Evolutionary conservation across 2,888 invertebrate species (phyloP), one percentile per base, ranked within the genome.

Genomic region (Oscheius myriophilus): DNA sequence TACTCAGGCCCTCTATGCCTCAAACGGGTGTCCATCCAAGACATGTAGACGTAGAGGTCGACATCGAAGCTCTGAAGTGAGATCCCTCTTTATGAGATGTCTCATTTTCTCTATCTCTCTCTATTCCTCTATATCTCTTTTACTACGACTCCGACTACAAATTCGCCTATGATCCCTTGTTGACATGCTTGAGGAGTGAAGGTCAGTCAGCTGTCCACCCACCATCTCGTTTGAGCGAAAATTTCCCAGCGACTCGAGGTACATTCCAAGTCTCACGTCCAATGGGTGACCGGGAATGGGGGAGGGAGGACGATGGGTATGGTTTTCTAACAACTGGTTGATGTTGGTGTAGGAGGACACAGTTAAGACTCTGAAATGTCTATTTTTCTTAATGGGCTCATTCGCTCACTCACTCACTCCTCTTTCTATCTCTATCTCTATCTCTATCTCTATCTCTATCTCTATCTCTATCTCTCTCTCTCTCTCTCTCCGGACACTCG

Each of bases 21-120:
- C 12, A 84, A 69, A 11, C 78, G 64, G 39, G 42, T 62, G 65
- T 81, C 80, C 25, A 55, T 64, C 80, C 80, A 81, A 2, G 76
- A 75, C 75, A 79, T 73, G 67, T 79, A 82, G 41, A 81, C 70
- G 71, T 83, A 83, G 53, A 83, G 61, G 70, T 84, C 84, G 52
- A 80, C 83, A 62, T 84, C 84, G 63, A 84, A 84, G 14, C 80
- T 76, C 83, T 82, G 71, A 67, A 79, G 75, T 25, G 11, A 52
- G 21, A n/a, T n/a, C n/a, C n/a, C n/a, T n/a, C 26, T 9, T 25
- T 21, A 21, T 25, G 2, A 23, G 12, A 14, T 18, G 25, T 54
- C 21, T 23, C 41, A 55, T 25, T 55, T 21, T 23, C 12, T 26
- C n/a, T n/a, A n/a, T n/a, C n/a, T n/a, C n/a, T 9, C 21, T 55